These are phyloP conservation scores for Pterobdella sp. DNA, from an alignment of 2,888 invertebrate genomes.

Conservation along the genomic window DNA sequence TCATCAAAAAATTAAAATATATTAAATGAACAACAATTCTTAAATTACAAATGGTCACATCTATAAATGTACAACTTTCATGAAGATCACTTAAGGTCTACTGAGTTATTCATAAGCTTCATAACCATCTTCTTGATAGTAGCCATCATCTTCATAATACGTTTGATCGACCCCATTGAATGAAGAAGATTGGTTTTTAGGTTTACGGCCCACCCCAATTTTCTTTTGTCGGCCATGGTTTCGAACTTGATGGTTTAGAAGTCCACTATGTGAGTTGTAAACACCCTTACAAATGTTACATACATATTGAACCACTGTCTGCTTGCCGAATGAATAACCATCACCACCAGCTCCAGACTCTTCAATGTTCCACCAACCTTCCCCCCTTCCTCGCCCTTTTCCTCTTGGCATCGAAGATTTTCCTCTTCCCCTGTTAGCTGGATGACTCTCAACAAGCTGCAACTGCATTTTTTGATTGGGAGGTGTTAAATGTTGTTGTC, in stretches of 20 bases:
- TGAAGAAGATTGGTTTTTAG: slow-evolving; percentile 16
- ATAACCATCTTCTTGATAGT: too few relatives aligned
- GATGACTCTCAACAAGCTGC: neutral
- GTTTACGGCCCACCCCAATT: slow-evolving; percentile 19
- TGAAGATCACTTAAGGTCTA: too few relatives aligned
- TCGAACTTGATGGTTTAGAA: slow-evolving; percentile 32
- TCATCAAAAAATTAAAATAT: too few relatives aligned
- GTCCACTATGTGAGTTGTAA: slow-evolving; percentile 30
- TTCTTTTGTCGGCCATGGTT: slow-evolving; percentile 33
- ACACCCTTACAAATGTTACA: slow-evolving; percentile 30
- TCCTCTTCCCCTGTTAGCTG: neutral
- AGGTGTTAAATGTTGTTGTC: neutral
- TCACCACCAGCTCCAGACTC: neutral
- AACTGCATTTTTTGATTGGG: neutral
- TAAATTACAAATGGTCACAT: too few relatives aligned
- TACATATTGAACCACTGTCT: slow-evolving; percentile 30
- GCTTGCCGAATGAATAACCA: slow-evolving; percentile 32
- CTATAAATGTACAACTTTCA: too few relatives aligned
- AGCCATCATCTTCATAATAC: neutral
- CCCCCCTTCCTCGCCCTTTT: slow-evolving; percentile 10
- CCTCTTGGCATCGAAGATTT: neutral
- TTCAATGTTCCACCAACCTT: neutral
- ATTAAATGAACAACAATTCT: too few relatives aligned
- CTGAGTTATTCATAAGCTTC: too few relatives aligned
- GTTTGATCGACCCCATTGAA: neutral